These are phyloP conservation scores for Vidua macroura DNA, from an alignment of 2,113 vertebrate species.

Conservation along the genomic window DNA sequence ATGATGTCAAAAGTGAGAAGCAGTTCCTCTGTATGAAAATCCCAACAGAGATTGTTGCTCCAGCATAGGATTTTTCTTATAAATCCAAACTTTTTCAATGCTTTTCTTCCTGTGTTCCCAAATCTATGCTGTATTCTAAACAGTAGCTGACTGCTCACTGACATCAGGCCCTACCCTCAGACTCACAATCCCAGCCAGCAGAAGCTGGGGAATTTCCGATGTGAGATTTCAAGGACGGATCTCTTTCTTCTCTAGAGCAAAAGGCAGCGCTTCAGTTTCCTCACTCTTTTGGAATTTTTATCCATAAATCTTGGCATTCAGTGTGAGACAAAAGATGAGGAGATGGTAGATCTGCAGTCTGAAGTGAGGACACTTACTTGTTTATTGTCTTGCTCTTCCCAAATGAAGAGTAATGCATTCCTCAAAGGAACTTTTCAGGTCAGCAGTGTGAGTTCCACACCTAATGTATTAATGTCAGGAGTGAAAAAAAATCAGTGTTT, in stretches of 20 bases:
- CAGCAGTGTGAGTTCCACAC: not conserved
- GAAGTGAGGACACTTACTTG: not conserved
- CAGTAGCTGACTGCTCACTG: not conserved
- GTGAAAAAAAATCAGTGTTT: conserved; percentile 14
- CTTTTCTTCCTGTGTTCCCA: not conserved
- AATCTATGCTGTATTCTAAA: not conserved
- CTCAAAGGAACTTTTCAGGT: conserved; percentile 24
- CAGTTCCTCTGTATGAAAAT: not conserved
- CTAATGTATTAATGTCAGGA: not conserved
- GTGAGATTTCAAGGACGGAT: not conserved
- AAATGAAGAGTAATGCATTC: not conserved
- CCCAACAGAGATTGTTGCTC: not conserved
- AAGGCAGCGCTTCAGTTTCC: not conserved
- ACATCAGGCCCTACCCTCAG: not conserved
- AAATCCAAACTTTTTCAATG: not conserved
- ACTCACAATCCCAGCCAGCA: not conserved
- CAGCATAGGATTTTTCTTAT: not conserved
- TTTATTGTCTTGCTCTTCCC: not conserved
- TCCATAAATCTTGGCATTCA: not conserved
- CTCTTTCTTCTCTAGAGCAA: conserved; percentile 19
- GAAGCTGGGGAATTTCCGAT: not conserved
- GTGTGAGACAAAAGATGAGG: conserved; percentile 17
- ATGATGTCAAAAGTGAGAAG: not conserved
- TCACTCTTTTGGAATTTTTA: conserved; percentile 56
- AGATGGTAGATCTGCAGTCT: not conserved